phyloP scores from a whole-genome alignment of 2,113 vertebrate species.

The Brachyhypopomus gauderio region DNA sequence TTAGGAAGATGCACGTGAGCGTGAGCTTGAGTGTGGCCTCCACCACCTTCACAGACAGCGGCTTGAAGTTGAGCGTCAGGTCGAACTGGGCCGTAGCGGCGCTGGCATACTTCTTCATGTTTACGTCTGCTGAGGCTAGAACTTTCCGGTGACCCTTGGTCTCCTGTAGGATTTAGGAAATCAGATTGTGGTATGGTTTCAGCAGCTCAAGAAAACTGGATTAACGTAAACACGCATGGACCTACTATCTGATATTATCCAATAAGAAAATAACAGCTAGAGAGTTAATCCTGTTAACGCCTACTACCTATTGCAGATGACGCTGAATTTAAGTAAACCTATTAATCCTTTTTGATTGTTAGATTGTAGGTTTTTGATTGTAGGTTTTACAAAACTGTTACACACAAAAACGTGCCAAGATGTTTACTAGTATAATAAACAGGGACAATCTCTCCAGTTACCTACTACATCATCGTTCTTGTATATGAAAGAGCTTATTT shows the following conservation, averaged over 20 bases:
- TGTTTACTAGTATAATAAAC: neutral
- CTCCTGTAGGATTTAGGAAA: conserved; percentile 71
- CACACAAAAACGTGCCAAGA: neutral
- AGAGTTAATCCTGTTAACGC: neutral
- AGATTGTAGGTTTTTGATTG: no score
- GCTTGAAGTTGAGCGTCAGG: conserved; percentile 78
- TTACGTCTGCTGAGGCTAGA: conserved; percentile 80
- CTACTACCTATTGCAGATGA: no score
- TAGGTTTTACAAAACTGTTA: neutral
- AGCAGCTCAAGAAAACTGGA: neutral
- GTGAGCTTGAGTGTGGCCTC: conserved; percentile 83
- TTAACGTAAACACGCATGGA: neutral
- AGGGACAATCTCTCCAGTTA: neutral
- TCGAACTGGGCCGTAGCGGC: conserved; percentile 74
- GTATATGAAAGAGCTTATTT: no score
- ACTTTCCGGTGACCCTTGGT: conserved; percentile 83
- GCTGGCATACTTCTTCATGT: conserved; percentile 83
- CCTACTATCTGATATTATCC: no score
- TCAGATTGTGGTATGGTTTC: neutral
- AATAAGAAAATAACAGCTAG: neutral
- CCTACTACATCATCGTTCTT: no score
- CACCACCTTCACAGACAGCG: conserved; percentile 86
- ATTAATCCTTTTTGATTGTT: no score
- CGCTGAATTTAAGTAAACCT: no score
- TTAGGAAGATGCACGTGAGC: conserved; percentile 82